Evolutionary conservation across 2,797 vertebrate genomes (phyloP).

Genomic region (Coilia nasus): DNA sequence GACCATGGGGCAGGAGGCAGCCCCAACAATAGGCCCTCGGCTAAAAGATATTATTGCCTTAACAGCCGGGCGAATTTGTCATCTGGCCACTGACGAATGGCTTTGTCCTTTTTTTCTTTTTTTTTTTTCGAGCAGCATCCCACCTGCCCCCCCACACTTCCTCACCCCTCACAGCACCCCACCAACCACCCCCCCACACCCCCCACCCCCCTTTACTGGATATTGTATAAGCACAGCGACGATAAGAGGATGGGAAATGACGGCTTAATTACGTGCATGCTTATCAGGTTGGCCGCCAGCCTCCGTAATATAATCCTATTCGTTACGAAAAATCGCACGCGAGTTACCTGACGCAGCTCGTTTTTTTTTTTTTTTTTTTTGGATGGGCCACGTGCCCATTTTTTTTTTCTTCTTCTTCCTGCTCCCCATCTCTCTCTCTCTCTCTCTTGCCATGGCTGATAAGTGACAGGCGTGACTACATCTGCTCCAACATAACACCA

Average conservation of each 20-base stretch:
- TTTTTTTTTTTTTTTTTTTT: constrained; percentile 33
- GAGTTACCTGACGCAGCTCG: constrained; percentile 34
- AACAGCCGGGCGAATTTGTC: constrained; percentile 35
- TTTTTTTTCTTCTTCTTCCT: not conserved
- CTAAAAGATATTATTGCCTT: constrained; percentile 44
- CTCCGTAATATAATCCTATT: constrained; percentile 29
- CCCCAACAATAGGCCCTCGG: constrained; percentile 44
- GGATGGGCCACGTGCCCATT: constrained; percentile 24
- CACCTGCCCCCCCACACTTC: not conserved
- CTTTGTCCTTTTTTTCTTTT: constrained; percentile 4
- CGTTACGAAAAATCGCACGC: constrained; percentile 18
- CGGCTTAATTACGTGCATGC: constrained; percentile 38
- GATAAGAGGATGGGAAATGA: constrained; percentile 27
- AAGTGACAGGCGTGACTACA: constrained; percentile 31
- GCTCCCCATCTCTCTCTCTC: no score
- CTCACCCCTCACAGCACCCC: not conserved
- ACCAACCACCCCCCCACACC: not conserved
- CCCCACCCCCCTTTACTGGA: not conserved
- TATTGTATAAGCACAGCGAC: not conserved
- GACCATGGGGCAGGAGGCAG: constrained; percentile 30
- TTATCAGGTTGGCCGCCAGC: constrained; percentile 39
- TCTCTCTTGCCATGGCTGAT: constrained; percentile 27
- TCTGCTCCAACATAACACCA: constrained; percentile 46
- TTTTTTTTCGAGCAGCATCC: not conserved
- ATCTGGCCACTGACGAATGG: constrained; percentile 40